Conservation (phyloP, 2,888 invertebrate genomes). For the Eupsilia transversa region DNA sequence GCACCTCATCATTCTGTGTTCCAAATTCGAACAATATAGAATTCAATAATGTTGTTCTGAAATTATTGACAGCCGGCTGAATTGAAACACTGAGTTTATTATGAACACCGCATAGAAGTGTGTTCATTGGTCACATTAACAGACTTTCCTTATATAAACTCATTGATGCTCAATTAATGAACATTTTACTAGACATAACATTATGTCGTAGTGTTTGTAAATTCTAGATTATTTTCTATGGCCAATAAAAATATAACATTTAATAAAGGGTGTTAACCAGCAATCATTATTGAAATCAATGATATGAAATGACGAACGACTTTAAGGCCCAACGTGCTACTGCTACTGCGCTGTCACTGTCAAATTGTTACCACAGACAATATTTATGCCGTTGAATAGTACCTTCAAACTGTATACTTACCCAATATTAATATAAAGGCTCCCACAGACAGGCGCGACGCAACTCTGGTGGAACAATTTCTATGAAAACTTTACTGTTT, state of each 20-base stretch:
- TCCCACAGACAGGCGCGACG: no score
- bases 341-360: neutral
- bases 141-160: neutral
- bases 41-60: neutral
- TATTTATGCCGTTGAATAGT: neutral
- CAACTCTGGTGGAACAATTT: no score
- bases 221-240: neutral
- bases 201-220: neutral
- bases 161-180: neutral
- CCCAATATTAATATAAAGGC: no score
- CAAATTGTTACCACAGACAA: neutral
- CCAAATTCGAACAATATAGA: conserved; percentile 15
- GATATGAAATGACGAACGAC: neutral
- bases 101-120: neutral
- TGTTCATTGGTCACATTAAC: neutral
- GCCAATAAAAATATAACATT: neutral
- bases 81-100: neutral
- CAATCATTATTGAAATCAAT: neutral
- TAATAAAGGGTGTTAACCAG: neutral
- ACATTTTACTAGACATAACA: neutral
- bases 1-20: conserved; percentile 19
- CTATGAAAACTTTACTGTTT: no score
- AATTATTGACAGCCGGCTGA: conserved; percentile 6
- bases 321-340: neutral
- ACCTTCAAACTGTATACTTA: neutral